Evolutionary conservation across 2,888 invertebrate species (phyloP), one percentile per base, ranked within the genome.

Genomic region (Mycalesis mineus): DNA sequence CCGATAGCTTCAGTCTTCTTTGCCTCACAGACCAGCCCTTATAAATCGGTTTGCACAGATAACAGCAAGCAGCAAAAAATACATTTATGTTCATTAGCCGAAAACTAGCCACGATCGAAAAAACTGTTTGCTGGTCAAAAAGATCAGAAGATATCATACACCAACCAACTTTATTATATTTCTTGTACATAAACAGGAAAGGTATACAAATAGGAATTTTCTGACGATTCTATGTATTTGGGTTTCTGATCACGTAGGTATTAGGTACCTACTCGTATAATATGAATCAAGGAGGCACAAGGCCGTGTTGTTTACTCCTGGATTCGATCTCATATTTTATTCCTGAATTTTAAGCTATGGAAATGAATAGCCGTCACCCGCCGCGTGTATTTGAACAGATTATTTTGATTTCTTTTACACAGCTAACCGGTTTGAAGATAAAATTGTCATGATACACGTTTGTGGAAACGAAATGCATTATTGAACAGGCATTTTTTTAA

Each of bases 271-370:
- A 14, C 13, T 39, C 2, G 31, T 45, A 56, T 42, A 17, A 52
- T 47, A 49, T 13, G 55, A 58, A 54, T 56, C 56, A 54, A 56
- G 58, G 53, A 58, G 61, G 73, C 56, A 57, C 72, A 82, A 82
- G 81, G 82, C 80, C 75, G 80, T 77, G 68, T 77, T 85, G 83
- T 86, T 87, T 85, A 84, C 81, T 71, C 72, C 73, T 59, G 56
- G 64, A 63, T 67, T 67, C 67, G 72, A 70, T 71, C 77, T 77
- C 65, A 75, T 69, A 69, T 65, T 67, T 68, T 69, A 65, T 67
- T 75, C 78, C 71, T 80, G 71, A 69, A 68, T 84, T 76, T 71
- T 76, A 83, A 84, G 70, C 72, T 71, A 83, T 84, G 82, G 48
- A 76, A 81, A 84, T 82, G 33, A 49, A 65, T 62, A 67, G 68